Evolutionary conservation across 2,113 vertebrate genomes (phyloP), one percentile per base, ranked within the genome.

Genomic region (Nesogale talazaci): DNA sequence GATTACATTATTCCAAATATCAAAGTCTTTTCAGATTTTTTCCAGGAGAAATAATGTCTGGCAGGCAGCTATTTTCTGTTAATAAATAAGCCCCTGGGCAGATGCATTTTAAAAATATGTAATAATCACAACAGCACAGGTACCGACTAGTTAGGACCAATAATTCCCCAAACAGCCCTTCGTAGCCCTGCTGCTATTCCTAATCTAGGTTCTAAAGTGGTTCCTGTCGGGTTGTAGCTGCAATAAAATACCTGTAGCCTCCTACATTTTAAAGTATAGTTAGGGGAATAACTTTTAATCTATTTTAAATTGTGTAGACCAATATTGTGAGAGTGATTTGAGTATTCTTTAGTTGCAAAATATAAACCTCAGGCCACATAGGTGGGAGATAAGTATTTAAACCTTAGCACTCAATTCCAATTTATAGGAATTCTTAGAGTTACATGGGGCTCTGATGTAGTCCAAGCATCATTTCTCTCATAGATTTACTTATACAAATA

Each of bases 351-450:
- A 4, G 2, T 6, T 9, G 10, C 15, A 34, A 4, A 0, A 0
- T 2, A 8, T 7, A 2, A 0, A 5, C 38, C 52, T 11, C 0
- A 16, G 17, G 4, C 25, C 11, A 6, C 3, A 7, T 4, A 0
- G 23, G 36, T 1, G n/a, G 23, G 12, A 9, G 42, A 22, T 1
- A 0, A 2, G 16, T 25, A 1, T 40, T 52, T 52, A 52, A 31
- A 27, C 1, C 0, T 6, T 3, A 6, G 12, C 34, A 3, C 12
- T 31, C 3, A 3, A 6, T 1, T 34, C 19, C 23, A 3, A 1
- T 5, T 12, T 23, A 0, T 0, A 6, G 3, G 57, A 2, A 3
- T 3, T 0, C 15, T 25, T 11, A 27, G 8, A 2, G 12, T 17
- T 10, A 5, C 6, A 1, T 22, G 2, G 63, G 29, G 34, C 27